Percentiles rank a stretch among this genome's conserved stretches.
Evolutionary conservation across 2,888 invertebrate species (phyloP).

Genomic region (Priocnemis perturbator): DNA sequence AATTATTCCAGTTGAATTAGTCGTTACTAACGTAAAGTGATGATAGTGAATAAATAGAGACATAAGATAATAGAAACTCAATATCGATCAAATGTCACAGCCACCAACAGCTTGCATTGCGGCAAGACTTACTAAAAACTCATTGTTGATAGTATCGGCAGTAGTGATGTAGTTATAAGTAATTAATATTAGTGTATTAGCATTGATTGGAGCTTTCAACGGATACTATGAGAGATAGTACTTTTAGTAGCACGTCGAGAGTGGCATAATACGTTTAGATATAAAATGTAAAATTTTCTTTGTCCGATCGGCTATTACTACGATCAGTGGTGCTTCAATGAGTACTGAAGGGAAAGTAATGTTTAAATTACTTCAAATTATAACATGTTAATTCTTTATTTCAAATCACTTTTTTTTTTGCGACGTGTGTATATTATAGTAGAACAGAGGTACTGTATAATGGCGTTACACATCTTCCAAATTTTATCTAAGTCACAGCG

Average conservation of each 20-base stretch:
- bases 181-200: constrained; percentile 55
- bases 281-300: constrained; percentile 48
- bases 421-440: constrained; percentile 50
- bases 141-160: constrained; percentile 55
- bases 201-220: constrained; percentile 49
- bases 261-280: constrained; percentile 52
- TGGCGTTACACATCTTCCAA: constrained; percentile 68
- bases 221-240: constrained; percentile 48
- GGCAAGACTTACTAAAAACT: constrained; percentile 44
- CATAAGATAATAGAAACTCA: constrained; percentile 33
- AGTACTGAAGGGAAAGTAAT: constrained; percentile 45
- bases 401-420: constrained; percentile 45
- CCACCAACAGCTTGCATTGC: constrained; percentile 45
- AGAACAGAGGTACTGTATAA: constrained; percentile 46
- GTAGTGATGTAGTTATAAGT: constrained; percentile 57
- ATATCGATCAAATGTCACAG: constrained; percentile 52
- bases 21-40: constrained; percentile 52
- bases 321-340: constrained; percentile 56
- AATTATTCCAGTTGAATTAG: constrained; percentile 54
- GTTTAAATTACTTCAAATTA: constrained; percentile 44
- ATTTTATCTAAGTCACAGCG: constrained; percentile 64
- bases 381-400: constrained; percentile 42
- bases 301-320: constrained; percentile 45
- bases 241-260: constrained; percentile 46
- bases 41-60: constrained; percentile 47